Evolutionary conservation across 2,113 vertebrate species (phyloP).

Genomic region (Hemicordylus capensis): DNA sequence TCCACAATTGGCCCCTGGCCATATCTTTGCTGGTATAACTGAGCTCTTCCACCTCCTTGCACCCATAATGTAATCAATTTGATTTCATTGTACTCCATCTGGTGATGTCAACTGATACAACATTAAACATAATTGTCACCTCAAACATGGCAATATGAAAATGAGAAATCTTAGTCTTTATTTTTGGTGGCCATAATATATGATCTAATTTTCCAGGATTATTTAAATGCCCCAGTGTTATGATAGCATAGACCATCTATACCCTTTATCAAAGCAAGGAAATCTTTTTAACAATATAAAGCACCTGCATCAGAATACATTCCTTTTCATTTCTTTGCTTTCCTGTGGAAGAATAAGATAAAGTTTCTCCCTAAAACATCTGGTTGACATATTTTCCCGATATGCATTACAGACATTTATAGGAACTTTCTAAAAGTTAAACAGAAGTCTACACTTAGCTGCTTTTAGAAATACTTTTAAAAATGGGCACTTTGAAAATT

Average conservation of each 20-base stretch:
- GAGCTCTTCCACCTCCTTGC: too few species aligned
- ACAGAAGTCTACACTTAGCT: neutral
- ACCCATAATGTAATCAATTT: too few species aligned
- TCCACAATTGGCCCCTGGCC: too few species aligned
- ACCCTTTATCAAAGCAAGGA: neutral
- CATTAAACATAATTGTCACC: too few species aligned
- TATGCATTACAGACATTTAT: neutral
- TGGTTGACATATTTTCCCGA: neutral
- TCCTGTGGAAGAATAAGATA: neutral
- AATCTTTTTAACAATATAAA: neutral
- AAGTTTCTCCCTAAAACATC: neutral
- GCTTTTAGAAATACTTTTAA: neutral
- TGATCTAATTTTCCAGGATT: neutral
- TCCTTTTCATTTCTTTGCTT: neutral
- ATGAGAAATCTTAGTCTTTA: neutral
- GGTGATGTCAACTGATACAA: neutral
- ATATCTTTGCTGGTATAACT: too few species aligned
- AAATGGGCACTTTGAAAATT: neutral
- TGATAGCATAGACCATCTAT: neutral
- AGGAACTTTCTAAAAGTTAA: neutral
- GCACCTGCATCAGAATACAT: neutral
- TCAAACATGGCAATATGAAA: too few species aligned
- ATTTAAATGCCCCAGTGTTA: neutral
- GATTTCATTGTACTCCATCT: too few species aligned
- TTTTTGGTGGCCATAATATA: neutral